phyloP scores from a whole-genome alignment of 2,797 vertebrate species.

The Euphonia xanthogaster region DNA sequence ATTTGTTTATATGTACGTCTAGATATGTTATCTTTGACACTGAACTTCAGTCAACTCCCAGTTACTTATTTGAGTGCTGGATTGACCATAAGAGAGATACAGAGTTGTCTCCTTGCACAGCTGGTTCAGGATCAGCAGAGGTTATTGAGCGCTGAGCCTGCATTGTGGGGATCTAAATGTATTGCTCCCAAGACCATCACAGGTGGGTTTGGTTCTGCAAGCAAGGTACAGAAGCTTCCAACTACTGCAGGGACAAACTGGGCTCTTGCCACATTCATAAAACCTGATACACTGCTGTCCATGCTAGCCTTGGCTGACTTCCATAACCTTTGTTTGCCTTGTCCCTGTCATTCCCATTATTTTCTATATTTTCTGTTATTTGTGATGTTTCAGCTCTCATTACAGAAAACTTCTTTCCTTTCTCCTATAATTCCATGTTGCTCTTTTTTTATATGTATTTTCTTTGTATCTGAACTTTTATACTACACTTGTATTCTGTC shows the following conservation, averaged over 20 bases:
- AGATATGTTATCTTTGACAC: background rate
- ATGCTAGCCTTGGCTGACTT: background rate
- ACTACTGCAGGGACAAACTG: background rate
- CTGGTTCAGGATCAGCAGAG: background rate
- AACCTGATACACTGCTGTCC: background rate
- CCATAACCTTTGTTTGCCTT: background rate
- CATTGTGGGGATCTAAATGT: accelerated
- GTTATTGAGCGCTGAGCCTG: background rate
- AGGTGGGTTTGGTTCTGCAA: background rate
- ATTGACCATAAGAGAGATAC: background rate
- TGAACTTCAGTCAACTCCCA: background rate
- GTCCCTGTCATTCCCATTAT: background rate
- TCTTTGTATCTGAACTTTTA: background rate
- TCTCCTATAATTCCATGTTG: background rate
- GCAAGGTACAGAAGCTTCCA: background rate
- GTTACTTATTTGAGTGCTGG: background rate
- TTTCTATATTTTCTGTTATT: background rate
- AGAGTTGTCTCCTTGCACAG: background rate
- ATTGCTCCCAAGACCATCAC: background rate
- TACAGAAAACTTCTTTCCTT: background rate
- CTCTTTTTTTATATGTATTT: background rate
- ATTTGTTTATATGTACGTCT: background rate
- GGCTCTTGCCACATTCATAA: background rate
- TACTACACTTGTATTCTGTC: background rate
- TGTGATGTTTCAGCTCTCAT: background rate